These are phyloP conservation scores for Balaeniceps rex DNA, from an alignment of 2,113 vertebrate genomes.

Conservation along the genomic window DNA sequence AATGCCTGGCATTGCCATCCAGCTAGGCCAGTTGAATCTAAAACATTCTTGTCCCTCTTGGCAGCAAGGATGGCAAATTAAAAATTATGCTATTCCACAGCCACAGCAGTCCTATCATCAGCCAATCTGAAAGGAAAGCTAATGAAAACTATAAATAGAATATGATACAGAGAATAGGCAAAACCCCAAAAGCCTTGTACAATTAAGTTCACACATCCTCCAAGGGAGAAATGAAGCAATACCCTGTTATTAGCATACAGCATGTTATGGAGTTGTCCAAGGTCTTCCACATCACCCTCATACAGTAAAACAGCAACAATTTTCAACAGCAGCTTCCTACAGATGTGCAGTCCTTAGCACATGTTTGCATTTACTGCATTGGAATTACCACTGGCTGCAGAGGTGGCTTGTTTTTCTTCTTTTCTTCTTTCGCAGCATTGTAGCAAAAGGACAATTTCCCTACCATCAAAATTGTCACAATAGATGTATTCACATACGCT, in stretches of 20 bases:
- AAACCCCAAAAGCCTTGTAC: background rate
- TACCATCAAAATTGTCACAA: background rate
- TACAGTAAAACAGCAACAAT: background rate
- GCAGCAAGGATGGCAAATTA: background rate
- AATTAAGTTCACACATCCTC: background rate
- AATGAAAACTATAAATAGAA: background rate
- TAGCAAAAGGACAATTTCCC: background rate
- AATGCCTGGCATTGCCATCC: background rate
- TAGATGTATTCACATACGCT: background rate
- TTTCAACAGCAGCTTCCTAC: background rate
- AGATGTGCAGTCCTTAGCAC: background rate
- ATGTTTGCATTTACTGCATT: background rate
- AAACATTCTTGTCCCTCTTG: background rate
- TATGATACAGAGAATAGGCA: background rate
- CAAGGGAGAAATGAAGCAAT: conserved; percentile 11
- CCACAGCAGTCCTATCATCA: background rate
- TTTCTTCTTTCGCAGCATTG: background rate
- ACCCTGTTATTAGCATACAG: background rate
- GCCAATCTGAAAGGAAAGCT: background rate
- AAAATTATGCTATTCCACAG: background rate
- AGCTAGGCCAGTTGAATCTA: background rate
- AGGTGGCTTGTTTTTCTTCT: background rate
- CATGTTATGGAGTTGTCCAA: background rate
- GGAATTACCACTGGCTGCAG: background rate
- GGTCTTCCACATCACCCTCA: background rate